These are phyloP conservation scores for Hylia prasina DNA, from an alignment of 2,113 vertebrate genomes.

Conservation along the genomic window DNA sequence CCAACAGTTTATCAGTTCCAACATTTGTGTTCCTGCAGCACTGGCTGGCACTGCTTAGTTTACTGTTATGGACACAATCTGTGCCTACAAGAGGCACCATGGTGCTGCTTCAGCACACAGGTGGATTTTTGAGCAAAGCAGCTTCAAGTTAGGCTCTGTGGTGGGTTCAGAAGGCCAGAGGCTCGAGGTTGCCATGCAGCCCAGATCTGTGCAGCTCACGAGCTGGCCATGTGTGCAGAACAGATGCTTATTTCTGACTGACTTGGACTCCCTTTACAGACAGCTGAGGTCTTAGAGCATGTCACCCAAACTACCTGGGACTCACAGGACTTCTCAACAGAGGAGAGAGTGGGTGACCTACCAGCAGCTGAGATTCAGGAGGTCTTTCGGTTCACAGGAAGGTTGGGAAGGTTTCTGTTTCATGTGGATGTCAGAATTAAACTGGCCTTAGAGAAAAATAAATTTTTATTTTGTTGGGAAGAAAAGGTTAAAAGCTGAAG, in stretches of 20 bases:
- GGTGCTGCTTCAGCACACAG: not conserved
- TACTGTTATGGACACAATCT: not conserved
- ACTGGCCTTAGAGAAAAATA: not conserved
- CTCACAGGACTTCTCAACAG: not conserved
- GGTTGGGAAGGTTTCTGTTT: not conserved
- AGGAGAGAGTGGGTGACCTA: not conserved
- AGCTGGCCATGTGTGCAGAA: not conserved
- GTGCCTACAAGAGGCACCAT: not conserved
- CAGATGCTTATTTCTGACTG: not conserved
- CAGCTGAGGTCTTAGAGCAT: not conserved
- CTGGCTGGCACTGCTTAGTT: not conserved
- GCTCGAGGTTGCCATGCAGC: not conserved
- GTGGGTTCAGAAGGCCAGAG: not conserved
- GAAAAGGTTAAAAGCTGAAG: not conserved
- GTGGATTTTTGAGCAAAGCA: not conserved
- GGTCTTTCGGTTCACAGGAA: not conserved
- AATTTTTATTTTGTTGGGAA: not conserved
- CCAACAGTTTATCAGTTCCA: not conserved
- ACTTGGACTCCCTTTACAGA: not conserved
- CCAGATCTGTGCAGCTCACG: fast-evolving
- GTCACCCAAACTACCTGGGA: not conserved
- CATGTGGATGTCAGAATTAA: not conserved
- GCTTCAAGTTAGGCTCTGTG: not conserved
- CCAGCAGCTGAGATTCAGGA: not conserved
- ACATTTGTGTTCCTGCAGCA: not conserved